Percentiles rank a stretch among this genome's conserved stretches.
phyloP scores from a whole-genome alignment of 2,113 vertebrate species.

The Potamarius usumacintae region DNA sequence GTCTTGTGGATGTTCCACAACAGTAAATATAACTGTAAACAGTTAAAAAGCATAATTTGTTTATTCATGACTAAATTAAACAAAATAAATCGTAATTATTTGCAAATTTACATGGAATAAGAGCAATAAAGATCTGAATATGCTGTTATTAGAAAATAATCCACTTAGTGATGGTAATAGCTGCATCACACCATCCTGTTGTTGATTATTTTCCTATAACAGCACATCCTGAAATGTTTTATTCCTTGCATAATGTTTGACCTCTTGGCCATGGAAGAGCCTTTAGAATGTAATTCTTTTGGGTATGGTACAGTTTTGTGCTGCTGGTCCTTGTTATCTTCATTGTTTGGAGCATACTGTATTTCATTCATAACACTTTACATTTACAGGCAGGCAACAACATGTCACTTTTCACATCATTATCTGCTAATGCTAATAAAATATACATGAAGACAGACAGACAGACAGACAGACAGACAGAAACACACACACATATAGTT shows the following conservation, averaged over 20 bases:
- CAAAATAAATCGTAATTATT: background rate
- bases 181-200: background rate
- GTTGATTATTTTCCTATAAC: background rate
- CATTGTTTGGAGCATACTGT: background rate
- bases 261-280: background rate
- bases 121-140: background rate
- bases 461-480: background rate
- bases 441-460: slow-evolving; percentile 5
- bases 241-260: background rate
- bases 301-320: background rate
- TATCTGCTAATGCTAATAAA: background rate
- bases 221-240: background rate
- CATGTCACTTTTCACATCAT: background rate
- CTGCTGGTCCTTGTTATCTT: background rate
- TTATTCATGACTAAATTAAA: background rate
- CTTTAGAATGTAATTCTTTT: background rate
- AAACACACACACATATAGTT: background rate
- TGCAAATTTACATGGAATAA: background rate
- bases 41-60: background rate
- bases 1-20: background rate
- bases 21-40: background rate
- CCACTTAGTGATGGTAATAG: background rate
- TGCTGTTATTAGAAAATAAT: background rate
- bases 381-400: slow-evolving; percentile 10
- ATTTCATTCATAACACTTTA: background rate